phyloP scores from a whole-genome alignment of 2,113 vertebrate species.

The Laterallus jamaicensis region DNA sequence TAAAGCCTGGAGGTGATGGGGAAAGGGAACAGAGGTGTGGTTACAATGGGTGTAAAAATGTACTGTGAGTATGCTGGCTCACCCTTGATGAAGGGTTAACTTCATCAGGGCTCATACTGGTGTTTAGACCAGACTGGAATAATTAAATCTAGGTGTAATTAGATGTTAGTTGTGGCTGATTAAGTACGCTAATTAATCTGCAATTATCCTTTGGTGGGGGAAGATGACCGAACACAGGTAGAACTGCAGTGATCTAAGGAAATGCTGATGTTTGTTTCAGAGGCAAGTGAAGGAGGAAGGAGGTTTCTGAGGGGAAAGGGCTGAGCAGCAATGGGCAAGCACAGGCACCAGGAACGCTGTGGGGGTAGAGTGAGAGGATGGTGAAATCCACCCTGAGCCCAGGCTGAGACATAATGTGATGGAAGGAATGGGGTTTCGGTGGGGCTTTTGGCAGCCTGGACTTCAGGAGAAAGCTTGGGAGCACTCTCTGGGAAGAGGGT shows the following conservation, averaged over 20 bases:
- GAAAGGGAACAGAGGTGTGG: not conserved
- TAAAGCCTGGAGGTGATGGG: not conserved
- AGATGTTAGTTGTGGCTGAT: slow-evolving; percentile 24
- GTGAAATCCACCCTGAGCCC: not conserved
- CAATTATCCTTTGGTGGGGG: slow-evolving; percentile 3
- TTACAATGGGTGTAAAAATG: not conserved
- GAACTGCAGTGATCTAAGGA: not conserved
- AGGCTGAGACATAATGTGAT: not conserved
- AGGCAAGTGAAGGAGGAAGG: not conserved
- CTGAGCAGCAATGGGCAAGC: not conserved
- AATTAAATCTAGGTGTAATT: slow-evolving; percentile 48
- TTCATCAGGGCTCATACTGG: not conserved
- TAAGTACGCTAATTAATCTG: slow-evolving; percentile 25
- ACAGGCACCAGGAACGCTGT: not conserved
- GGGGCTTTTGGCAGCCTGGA: not conserved
- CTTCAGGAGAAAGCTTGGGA: not conserved
- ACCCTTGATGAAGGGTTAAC: not conserved
- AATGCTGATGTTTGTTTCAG: not conserved
- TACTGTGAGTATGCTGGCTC: fast-evolving
- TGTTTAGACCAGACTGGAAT: slow-evolving; percentile 1
- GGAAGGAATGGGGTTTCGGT: not conserved
- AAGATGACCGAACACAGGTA: slow-evolving; percentile 8
- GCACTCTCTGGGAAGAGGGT: not conserved
- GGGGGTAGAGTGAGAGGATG: not conserved
- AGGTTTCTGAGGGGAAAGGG: not conserved